Evolutionary conservation across 2,113 vertebrate species (phyloP).

Genomic region (Eurystomus gularis): DNA sequence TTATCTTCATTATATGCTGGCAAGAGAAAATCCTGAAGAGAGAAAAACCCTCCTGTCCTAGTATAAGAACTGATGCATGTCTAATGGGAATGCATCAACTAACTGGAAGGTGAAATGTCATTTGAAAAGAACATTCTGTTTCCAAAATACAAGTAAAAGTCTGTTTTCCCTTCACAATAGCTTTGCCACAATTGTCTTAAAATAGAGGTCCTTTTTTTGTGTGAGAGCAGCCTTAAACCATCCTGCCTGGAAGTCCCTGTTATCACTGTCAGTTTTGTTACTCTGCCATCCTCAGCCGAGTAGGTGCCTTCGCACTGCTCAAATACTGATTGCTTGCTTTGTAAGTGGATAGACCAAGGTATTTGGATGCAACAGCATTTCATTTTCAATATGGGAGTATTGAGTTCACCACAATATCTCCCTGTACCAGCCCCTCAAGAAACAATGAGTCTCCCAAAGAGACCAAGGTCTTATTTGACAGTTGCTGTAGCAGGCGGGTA

Average conservation of each 20-base stretch:
- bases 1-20: not conserved
- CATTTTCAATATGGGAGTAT: not conserved
- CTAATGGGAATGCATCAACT: not conserved
- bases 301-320: not conserved
- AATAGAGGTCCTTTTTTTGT: not conserved
- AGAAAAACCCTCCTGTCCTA: not conserved
- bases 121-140: not conserved
- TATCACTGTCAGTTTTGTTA: not conserved
- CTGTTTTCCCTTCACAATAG: not conserved
- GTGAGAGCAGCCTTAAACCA: not conserved
- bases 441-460: not conserved
- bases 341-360: not conserved
- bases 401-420: not conserved
- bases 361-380: not conserved
- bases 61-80: not conserved
- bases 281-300: not conserved
- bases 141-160: not conserved
- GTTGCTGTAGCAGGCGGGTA: not conserved
- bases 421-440: not conserved
- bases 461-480: not conserved
- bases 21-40: not conserved
- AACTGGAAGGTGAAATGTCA: not conserved
- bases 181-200: not conserved
- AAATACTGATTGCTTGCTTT: not conserved
- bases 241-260: not conserved